A percentile compares a stretch with the other conserved stretches of the same genome.
Evolutionary conservation across 2,888 invertebrate species (phyloP).

Genomic region (Hirtodrosophila trivittata): DNA sequence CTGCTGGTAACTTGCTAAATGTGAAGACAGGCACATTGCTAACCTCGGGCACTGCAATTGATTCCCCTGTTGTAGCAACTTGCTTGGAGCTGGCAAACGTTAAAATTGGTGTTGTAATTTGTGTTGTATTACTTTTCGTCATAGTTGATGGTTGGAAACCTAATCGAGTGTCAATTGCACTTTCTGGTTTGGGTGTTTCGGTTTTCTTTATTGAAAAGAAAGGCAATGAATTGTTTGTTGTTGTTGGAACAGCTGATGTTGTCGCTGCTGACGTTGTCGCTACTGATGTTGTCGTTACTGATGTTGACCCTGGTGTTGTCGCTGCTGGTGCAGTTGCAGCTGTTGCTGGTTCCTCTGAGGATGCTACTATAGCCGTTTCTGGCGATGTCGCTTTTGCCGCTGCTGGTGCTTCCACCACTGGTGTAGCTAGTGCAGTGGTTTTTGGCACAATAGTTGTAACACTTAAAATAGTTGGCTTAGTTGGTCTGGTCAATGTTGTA

Average conservation of each 20-base stretch:
- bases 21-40: too few species aligned
- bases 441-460: conserved; percentile 3
- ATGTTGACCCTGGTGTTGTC: conserved; percentile 1
- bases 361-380: not conserved
- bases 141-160: too few species aligned
- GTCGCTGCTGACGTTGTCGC: conserved; percentile 8
- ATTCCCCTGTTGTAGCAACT: too few species aligned
- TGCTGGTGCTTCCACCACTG: conserved; percentile 19
- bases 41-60: too few species aligned
- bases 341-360: not conserved
- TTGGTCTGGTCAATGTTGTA: conserved; percentile 17
- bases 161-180: too few species aligned
- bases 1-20: too few species aligned
- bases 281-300: conserved; percentile 7
- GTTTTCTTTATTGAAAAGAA: not conserved
- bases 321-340: not conserved
- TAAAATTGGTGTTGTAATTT: too few species aligned
- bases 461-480: conserved; percentile 34
- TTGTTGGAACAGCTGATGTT: conserved; percentile 1
- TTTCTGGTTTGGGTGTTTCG: too few species aligned
- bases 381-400: conserved; percentile 18
- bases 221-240: too few species aligned
- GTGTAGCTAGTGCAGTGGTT: not conserved
- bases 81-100: too few species aligned
- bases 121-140: too few species aligned